Base-by-base conservation (phyloP, 2,888 invertebrate species). In the Synanthedon formicaeformis region DNA sequence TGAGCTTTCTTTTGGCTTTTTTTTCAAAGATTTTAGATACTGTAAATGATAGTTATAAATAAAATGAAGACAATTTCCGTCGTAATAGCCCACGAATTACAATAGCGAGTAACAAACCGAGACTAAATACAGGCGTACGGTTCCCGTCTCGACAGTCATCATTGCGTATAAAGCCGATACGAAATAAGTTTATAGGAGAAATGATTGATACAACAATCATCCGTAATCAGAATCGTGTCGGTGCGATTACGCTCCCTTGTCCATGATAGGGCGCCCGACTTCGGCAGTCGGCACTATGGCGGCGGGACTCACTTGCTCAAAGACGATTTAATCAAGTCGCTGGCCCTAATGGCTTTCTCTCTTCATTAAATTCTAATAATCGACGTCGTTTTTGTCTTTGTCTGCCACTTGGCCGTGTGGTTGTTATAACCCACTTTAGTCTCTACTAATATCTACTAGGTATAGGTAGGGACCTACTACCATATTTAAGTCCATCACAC, bases 181-280 rank as follows among this genome's bases (percentile, higher is more conserved):
- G 80, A 83, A 84, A 86, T 86, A 81, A 86, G 85, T 85, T 85
- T 82, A 83, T 85, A 81, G 78, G 75, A 78, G 81, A 84, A 82
- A 86, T 86, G 86, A 86, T 86, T 86, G 85, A 86, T 86, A 84
- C 82, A 81, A 84, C 83, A 79, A 85, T 83, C 85, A 78, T 75
- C 74, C 75, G 76, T 85, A 85, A 84, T 84, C 79, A 81, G 74
- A 84, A 78, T 84, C 85, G 86, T 85, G 86, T 76, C 71, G 74
- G 75, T 68, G 69, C 82, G 78, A 85, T 86, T 84, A 85, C 70
- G 74, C 73, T 69, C 65, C 73, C 67, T 73, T 58, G 67, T 59
- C 66, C 64, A 69, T 71, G 65, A 64, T 72, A 65, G 67, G 72
- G 66, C 73, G 71, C 73, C 75, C 75, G 73, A 67, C 52, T n/a